Evolutionary conservation across 2,888 invertebrate species (phyloP), one percentile per base, ranked within the genome.

Genomic region (Parascotia fuliginaria): DNA sequence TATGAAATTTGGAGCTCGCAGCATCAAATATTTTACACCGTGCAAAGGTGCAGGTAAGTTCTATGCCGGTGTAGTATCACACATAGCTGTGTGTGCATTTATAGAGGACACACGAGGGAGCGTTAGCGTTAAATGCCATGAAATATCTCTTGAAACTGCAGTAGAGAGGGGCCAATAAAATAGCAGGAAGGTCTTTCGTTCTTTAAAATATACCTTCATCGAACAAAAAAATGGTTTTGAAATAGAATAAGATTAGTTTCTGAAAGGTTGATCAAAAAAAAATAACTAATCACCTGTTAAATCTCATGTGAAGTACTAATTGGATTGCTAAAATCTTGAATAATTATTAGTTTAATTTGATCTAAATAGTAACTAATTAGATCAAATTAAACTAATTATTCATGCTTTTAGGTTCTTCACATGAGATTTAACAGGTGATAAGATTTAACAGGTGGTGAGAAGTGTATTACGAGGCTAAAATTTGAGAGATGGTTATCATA

Each of bases 101-200:
- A 65, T 60, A 43, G 61, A 64, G 65, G 70, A 69, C 59, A 70
- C 69, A 65, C 65, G 53, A 57, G 68, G 59, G 71, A 65, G 51
- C 59, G 60, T 54, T 58, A 57, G 62, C 66, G 62, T 66, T 74
- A 75, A 73, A 70, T 68, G 64, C 64, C 45, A 70, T 74, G 75
- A 75, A 75, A 75, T 75, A 79, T 76, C 67, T 55, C 59, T 40
- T 49, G 48, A 46, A 62, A 65, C 75, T 75, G 75, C 73, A 72
- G 62, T 60, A 57, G 69, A 76, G 70, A 65, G 69, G n/a, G 56
- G 44, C 54, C 55, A 60, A 53, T 49, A 39, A 65, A 72, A 57
- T 50, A 42, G 41, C 11, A 38, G 37, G 12, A 16, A 31, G 29
- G 46, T 32, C 38, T 48, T 54, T 50, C 46, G 48, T 59, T 48